A percentile compares a stretch with the other conserved stretches of the same genome.
phyloP scores from a whole-genome alignment of 2,888 invertebrate genomes.

The Diloba caeruleocephala region DNA sequence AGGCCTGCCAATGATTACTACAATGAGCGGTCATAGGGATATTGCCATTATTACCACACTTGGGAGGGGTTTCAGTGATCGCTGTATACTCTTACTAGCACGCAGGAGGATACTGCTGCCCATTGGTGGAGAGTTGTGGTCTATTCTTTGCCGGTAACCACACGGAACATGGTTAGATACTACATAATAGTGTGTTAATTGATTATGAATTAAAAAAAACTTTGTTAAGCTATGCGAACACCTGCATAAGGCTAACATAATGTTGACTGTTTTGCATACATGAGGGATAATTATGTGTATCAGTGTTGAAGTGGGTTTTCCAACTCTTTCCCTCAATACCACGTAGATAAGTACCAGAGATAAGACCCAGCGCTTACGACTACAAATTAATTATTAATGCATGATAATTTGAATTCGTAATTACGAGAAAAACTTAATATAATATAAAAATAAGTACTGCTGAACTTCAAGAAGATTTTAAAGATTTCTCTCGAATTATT shows the following conservation, averaged over 20 bases:
- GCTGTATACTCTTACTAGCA: too few species aligned
- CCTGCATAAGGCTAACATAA: constrained; percentile 21
- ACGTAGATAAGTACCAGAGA: constrained; percentile 1
- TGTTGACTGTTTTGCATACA: constrained; percentile 20
- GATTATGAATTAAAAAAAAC: constrained; percentile 9
- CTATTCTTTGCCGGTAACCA: too few species aligned
- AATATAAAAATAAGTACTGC: too few species aligned
- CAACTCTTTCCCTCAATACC: constrained; percentile 39
- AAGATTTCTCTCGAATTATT: too few species aligned
- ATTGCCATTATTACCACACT: too few species aligned
- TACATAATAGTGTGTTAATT: constrained; percentile 4
- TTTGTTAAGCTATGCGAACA: constrained; percentile 9
- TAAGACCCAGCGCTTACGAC: constrained; percentile 9
- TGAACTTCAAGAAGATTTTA: too few species aligned
- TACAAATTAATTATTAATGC: background rate
- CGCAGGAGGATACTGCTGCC: too few species aligned
- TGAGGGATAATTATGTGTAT: constrained; percentile 20
- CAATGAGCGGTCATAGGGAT: too few species aligned
- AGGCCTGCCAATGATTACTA: too few species aligned
- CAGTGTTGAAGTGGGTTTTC: constrained; percentile 48
- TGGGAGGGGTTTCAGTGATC: too few species aligned
- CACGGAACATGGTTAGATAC: too few species aligned
- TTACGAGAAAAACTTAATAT: background rate
- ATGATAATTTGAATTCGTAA: background rate
- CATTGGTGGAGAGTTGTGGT: too few species aligned